Percentiles rank a stretch among this genome's conserved stretches.
Evolutionary conservation across 1,140 invertebrate genomes (phyloP).

Genomic region (Papilio polytes): DNA sequence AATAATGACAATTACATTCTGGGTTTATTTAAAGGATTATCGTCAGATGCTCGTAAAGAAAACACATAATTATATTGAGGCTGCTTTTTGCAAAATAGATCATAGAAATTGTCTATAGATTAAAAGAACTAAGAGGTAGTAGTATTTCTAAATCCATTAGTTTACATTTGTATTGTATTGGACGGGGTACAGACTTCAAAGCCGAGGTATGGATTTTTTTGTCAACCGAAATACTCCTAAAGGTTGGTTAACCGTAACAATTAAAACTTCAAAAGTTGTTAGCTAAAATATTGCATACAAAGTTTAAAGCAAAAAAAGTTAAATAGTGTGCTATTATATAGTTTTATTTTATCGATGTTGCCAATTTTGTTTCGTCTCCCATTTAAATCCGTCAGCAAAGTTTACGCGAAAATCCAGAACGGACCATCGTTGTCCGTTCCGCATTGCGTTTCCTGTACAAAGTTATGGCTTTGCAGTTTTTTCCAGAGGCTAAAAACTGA

Average conservation of each 20-base stretch:
- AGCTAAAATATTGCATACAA: neutral
- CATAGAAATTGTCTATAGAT: too few species aligned
- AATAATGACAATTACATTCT: neutral
- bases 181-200: too few species aligned
- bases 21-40: too few species aligned
- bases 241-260: too few species aligned
- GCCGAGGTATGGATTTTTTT: too few species aligned
- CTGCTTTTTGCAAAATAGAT: too few species aligned
- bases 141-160: too few species aligned
- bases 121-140: too few species aligned
- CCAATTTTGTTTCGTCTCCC: neutral
- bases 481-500: neutral
- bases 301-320: neutral
- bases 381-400: slow-evolving; percentile 17
- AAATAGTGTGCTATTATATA: neutral
- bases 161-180: too few species aligned
- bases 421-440: neutral
- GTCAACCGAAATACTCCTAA: too few species aligned
- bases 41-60: too few species aligned
- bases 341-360: neutral
- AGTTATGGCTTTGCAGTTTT: slow-evolving; percentile 8
- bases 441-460: slow-evolving; percentile 27
- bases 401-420: neutral
- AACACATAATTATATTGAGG: too few species aligned
- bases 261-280: neutral